These are phyloP conservation scores for Caiman crocodilus DNA, from an alignment of 2,797 vertebrate species.

Conservation along the genomic window DNA sequence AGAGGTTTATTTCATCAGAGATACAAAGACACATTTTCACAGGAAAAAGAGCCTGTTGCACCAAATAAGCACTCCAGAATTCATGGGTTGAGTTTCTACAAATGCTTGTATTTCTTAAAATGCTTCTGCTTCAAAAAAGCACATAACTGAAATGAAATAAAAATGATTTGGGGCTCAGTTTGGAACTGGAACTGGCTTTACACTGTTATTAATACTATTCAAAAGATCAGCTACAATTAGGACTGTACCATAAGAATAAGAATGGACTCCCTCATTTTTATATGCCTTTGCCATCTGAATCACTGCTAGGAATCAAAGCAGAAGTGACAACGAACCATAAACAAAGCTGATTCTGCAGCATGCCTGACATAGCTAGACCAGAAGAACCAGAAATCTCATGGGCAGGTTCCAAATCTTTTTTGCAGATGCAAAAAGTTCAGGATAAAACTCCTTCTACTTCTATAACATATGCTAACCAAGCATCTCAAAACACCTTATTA, in stretches of 20 bases:
- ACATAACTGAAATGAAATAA: constrained; percentile 37
- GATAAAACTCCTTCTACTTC: not conserved
- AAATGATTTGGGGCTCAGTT: constrained; percentile 28
- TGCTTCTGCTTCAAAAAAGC: not conserved
- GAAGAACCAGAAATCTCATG: not conserved
- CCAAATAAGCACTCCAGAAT: not conserved
- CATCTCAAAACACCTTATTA: not conserved
- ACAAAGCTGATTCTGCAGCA: constrained; percentile 4
- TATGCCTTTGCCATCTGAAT: not conserved
- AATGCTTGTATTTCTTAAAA: too few species aligned
- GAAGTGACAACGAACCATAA: not conserved
- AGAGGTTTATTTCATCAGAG: not conserved
- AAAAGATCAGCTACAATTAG: constrained; percentile 68
- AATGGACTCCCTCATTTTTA: not conserved
- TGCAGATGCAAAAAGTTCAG: constrained; percentile 25
- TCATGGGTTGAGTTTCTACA: constrained; percentile 2
- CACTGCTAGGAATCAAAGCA: not conserved
- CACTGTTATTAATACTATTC: not conserved
- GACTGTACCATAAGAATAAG: not conserved
- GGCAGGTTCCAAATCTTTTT: not conserved
- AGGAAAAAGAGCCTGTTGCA: not conserved
- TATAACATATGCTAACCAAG: not conserved
- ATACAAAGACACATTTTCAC: not conserved
- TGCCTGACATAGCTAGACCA: not conserved
- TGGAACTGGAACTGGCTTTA: constrained; percentile 20